These are phyloP conservation scores for Drosophila anomelani DNA, from an alignment of 2,888 invertebrate genomes.

Conservation along the genomic window DNA sequence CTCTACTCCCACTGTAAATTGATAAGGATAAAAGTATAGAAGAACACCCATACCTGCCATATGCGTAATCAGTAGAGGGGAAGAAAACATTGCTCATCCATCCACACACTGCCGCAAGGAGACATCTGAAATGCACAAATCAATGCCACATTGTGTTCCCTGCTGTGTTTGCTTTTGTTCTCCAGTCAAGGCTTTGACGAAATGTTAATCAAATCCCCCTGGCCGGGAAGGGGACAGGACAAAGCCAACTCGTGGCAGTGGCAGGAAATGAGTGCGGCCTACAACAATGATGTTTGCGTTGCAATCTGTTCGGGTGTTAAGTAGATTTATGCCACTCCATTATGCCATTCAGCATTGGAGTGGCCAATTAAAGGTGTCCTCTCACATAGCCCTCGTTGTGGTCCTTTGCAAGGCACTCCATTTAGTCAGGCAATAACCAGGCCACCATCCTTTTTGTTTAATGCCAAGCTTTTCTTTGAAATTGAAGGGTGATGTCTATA, in stretches of 20 bases:
- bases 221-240: constrained; percentile 5
- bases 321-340: constrained; percentile 43
- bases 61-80: constrained; percentile 45
- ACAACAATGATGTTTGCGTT: constrained; percentile 23
- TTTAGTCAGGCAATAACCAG: constrained; percentile 2
- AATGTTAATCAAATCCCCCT: constrained; percentile 65
- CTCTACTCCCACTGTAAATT: neutral
- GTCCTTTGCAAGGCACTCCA: constrained; percentile 19
- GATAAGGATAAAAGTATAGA: neutral
- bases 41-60: constrained; percentile 11
- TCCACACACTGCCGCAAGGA: constrained; percentile 36
- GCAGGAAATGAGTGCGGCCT: constrained; percentile 11
- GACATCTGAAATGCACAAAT: constrained; percentile 37
- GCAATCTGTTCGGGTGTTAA: constrained; percentile 35
- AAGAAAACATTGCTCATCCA: constrained; percentile 17
- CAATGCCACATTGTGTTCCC: constrained; percentile 48
- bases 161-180: constrained; percentile 20
- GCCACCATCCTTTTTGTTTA: constrained; percentile 4
- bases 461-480: constrained; percentile 16
- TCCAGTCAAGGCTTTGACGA: constrained; percentile 35
- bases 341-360: constrained; percentile 31
- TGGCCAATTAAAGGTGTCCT: constrained; percentile 35
- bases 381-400: neutral
- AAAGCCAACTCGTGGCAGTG: constrained; percentile 1
- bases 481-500: constrained; percentile 18